Evolutionary conservation across 2,888 invertebrate genomes (phyloP), one percentile per base, ranked within the genome.

Genomic region (Lepidocyrtinus sp.): DNA sequence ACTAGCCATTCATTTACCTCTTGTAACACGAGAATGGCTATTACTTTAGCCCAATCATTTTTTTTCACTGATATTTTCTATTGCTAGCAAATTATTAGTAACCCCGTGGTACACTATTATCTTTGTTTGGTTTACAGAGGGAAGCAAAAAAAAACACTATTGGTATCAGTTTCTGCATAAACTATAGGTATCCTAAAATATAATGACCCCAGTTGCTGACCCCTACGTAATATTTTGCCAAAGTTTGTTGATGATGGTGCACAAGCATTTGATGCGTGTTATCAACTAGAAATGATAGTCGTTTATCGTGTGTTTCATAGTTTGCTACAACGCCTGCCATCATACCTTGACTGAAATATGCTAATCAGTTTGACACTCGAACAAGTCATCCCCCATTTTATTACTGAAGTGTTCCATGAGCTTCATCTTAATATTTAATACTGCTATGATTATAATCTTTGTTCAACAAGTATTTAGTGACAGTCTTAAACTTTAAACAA

Each of bases 331-430:
- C 74, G 74, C 74, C 74, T 74, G 74, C 74, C 65, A 67, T 75
- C 75, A 61, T 55, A 70, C 73, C 12, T 45, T 69, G 77, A 82
- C 64, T 82, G 75, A 82, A 81, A 81, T 83, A 85, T 85, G 82
- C 81, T 84, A 85, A 85, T 85, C 83, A 85, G 78, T 83, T 82
- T 84, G 85, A 83, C 85, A 85, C 83, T 84, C 82, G 75, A 67
- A 72, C 81, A 67, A 81, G 76, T 69, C 81, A 76, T 81, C 81
- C 69, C 70, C 76, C 72, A 76, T 81, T 81, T 81, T 81, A 81
- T 81, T 76, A 69, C 76, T 63, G 25, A 45, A 63, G 45, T 45
- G 0, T 17, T 0, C n/a, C 26, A 26, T 59, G 5, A 12, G 17
- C 65, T 22, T 15, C 63, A 25, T 65, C 65, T 36, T 50, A 50